A percentile compares a stretch with the other conserved stretches of the same genome.
Evolutionary conservation across 2,113 vertebrate genomes (phyloP).

Genomic region (Dasypus novemcinctus): DNA sequence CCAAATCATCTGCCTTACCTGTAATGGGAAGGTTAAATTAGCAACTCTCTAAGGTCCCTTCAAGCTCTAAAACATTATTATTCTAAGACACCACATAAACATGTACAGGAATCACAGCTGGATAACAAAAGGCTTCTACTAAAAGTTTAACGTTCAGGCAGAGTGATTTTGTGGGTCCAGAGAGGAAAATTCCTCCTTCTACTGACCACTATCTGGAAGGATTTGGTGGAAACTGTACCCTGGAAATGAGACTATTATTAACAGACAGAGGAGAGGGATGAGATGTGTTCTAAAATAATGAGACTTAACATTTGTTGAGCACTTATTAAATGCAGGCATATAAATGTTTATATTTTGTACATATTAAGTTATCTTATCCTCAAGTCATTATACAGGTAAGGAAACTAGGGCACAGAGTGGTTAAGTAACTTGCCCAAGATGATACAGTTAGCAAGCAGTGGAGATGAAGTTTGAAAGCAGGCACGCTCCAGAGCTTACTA

Average conservation of each 20-base stretch:
- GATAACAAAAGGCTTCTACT: neutral
- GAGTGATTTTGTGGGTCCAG: neutral
- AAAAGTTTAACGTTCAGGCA: neutral
- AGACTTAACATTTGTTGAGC: neutral
- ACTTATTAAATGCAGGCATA: neutral
- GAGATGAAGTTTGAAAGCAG: neutral
- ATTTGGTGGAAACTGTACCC: neutral
- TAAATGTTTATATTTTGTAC: neutral
- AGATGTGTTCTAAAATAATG: neutral
- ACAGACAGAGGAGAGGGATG: neutral
- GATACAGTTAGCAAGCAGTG: neutral
- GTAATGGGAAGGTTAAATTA: neutral
- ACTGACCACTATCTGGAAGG: neutral
- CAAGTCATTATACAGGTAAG: neutral
- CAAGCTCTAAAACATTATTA: neutral
- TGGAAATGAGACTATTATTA: neutral
- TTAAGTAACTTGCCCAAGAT: neutral
- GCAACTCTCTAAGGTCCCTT: neutral
- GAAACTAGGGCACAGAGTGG: neutral
- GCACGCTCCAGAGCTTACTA: neutral
- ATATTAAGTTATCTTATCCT: neutral
- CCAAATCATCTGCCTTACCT: neutral
- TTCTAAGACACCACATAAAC: neutral
- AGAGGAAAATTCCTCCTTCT: neutral
- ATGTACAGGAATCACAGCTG: neutral